These are phyloP conservation scores for Gymnopithys bicolor DNA, from an alignment of 2,797 vertebrate genomes.

Conservation along the genomic window DNA sequence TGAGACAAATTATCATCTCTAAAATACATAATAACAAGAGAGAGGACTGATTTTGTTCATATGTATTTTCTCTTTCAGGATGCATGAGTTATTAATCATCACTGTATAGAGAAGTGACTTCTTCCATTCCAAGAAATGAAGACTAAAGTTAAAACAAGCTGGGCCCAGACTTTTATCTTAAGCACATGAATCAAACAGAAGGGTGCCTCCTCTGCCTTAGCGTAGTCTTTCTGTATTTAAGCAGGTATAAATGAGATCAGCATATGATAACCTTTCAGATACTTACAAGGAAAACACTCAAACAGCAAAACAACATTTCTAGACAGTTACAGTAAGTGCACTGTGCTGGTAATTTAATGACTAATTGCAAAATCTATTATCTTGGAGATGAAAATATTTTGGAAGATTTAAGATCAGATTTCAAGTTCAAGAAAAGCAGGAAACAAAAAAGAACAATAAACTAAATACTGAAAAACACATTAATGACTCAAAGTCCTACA, in stretches of 20 bases:
- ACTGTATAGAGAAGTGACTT: neutral
- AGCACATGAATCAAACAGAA: neutral
- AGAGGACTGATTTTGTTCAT: neutral
- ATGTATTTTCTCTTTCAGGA: neutral
- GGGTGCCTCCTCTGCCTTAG: neutral
- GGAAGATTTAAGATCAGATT: conserved; percentile 43
- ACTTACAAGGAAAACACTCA: neutral
- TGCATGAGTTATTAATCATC: neutral
- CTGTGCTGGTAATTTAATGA: conserved; percentile 27
- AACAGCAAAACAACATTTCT: neutral
- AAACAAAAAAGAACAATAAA: conserved; percentile 44
- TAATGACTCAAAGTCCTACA: conserved; percentile 47
- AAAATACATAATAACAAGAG: neutral
- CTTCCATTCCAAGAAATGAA: neutral
- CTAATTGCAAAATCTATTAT: conserved; percentile 50
- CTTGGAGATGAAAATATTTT: conserved; percentile 47
- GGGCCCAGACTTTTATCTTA: neutral
- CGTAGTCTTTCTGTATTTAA: neutral
- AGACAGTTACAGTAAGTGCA: conserved; percentile 20
- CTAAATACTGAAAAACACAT: conserved; percentile 19
- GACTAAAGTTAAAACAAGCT: neutral
- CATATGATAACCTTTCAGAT: neutral
- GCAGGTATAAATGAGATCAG: neutral
- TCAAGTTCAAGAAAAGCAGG: conserved; percentile 40
- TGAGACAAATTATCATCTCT: neutral